Evolutionary conservation across 2,888 invertebrate species (phyloP), one percentile per base, ranked within the genome.

Genomic region (Xestia sexstrigata): DNA sequence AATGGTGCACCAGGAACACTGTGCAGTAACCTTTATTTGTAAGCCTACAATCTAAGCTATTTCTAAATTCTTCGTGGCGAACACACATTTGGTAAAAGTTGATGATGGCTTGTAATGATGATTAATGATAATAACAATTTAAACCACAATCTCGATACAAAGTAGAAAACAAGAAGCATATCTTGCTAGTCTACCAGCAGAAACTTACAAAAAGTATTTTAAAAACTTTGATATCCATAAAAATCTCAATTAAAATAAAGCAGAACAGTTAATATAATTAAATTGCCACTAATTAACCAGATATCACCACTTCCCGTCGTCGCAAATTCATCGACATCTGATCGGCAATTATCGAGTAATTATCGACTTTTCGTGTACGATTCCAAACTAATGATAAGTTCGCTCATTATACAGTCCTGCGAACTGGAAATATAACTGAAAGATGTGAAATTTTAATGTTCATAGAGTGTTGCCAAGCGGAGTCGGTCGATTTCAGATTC

Each of bases 321-420:
- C 55, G 60, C 74, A 79, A 58, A 58, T 65, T 70, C 73, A 49
- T 66, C n/a, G 70, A 73, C 49, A 60, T 67, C 68, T 55, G 70
- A 70, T 74, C 66, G 55, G 62, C 49, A 80, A 74, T 84, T 70
- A 83, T 68, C 35, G 71, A 63, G 26, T 72, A 72, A 83, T 81
- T 83, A 83, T 72, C 68, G 58, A 39, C 55, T 70, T 62, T 60
- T 70, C 26, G 63, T 66, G 30, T 60, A 69, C 49, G 72, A 60
- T 79, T 63, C 26, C 35, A 62, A 74, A 84, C 70, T 74, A 79
- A 84, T 79, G 65, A 70, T 70, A 70, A 84, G 35, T 82, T 67
- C 60, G 17, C 70, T 80, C 49, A 80, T 84, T 84, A 82, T 74
- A 63, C 69, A 58, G 52, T 70, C 30, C 55, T 70, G 74, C 9